phyloP scores from a whole-genome alignment of 1,140 invertebrate genomes.

The Amphibalanus amphitrite region DNA sequence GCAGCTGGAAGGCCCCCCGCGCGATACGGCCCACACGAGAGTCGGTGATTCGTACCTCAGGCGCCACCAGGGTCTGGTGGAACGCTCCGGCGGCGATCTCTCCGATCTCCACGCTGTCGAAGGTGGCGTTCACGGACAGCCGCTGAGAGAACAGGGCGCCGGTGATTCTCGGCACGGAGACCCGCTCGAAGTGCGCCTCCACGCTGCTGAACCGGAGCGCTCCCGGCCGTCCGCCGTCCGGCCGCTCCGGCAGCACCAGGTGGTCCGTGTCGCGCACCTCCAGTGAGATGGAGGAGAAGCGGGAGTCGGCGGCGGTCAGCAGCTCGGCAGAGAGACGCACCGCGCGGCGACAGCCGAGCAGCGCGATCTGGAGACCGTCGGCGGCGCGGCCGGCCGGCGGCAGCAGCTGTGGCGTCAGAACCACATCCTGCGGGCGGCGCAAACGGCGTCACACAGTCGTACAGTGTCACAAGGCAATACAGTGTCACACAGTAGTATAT shows the following conservation, averaged over 20 bases:
- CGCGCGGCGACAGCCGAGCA: background rate
- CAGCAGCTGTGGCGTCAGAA: background rate
- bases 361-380: background rate
- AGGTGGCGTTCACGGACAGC: background rate
- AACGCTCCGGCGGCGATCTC: background rate
- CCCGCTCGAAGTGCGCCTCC: background rate
- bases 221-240: too few relatives aligned
- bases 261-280: background rate
- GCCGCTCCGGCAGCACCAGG: background rate
- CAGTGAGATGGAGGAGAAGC: background rate
- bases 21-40: background rate
- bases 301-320: background rate
- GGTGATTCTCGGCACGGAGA: background rate
- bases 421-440: background rate
- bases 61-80: background rate
- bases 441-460: too few relatives aligned
- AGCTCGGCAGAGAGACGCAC: background rate
- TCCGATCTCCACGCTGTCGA: background rate
- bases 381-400: too few relatives aligned
- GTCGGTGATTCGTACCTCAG: background rate
- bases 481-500: too few relatives aligned
- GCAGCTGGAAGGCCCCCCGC: background rate
- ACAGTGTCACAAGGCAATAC: too few relatives aligned
- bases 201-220: background rate
- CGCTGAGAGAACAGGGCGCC: background rate